Base-by-base conservation (phyloP, 2,797 vertebrate species). In the Crenichthys baileyi region DNA sequence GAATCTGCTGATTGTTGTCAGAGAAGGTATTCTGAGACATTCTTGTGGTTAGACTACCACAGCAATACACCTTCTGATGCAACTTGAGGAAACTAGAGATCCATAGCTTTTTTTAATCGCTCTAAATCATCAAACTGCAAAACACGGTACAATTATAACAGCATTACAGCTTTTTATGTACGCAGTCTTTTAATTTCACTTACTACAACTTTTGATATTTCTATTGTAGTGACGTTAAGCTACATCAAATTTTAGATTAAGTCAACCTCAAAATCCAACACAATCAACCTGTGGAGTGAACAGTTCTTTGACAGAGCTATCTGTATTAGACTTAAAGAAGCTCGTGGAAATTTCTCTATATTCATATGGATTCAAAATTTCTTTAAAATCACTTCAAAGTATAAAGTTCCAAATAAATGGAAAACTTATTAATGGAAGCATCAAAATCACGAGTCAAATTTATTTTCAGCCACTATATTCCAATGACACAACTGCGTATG, bases 1-100 rank as follows among this genome's bases (percentile, higher is more conserved):
- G 67, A 83, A 72, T 85, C 88, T 80, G 81, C 78, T 84, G 74
- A 80, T 84, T 79, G 79, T 73, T 75, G 72, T 78, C 82, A 78
- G 4, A 78, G 80, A 86, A 81, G 83, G 80, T 26, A 88, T 91
- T 89, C 83, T 41, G 53, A 77, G 39, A 70, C 77, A 73, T 50
- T 80, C 24, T 73, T 53, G 63, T 75, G 58, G 73, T 83, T 81
- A 81, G 50, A 70, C 79, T 79, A 71, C 76, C 8, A 13, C 50
- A 70, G 60, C 67, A 44, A 75, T 76, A 77, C 78, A 75, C 4
- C 12, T 31, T 80, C 29, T 46, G 50, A 77, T 41, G 71, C 76
- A 82, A 78, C 2, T 5, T 7, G 55, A 79, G 58, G 31, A 26
- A 61, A 31, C 5, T 50, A 36, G 75, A 75, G 70, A 83, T 50